Percentiles rank a stretch among this genome's conserved stretches.
phyloP scores from a whole-genome alignment of 2,113 vertebrate genomes.

The Corythornis vintsioides region DNA sequence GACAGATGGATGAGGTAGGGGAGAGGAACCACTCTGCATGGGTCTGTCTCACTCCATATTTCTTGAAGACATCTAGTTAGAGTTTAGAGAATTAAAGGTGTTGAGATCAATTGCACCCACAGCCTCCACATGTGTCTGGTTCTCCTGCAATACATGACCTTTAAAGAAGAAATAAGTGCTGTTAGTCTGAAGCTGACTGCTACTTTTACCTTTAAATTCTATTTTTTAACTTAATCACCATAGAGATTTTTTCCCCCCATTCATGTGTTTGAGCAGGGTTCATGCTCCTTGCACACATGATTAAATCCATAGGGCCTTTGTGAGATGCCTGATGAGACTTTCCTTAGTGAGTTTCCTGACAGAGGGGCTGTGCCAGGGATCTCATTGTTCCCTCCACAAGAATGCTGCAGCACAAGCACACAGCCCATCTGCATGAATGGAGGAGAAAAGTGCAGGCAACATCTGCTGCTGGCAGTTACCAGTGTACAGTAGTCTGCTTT shows the following conservation, averaged over 20 bases:
- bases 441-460: constrained; percentile 2
- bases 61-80: not conserved
- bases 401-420: not conserved
- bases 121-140: not conserved
- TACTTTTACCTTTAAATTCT: not conserved
- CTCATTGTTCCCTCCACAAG: not conserved
- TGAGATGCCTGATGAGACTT: not conserved
- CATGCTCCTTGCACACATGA: not conserved
- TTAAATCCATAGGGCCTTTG: not conserved
- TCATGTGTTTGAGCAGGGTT: not conserved
- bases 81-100: not conserved
- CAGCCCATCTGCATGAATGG: not conserved
- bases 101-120: not conserved
- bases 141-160: not conserved
- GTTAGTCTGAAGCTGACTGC: not conserved
- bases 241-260: not conserved
- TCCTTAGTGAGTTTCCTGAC: not conserved
- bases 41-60: not conserved
- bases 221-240: not conserved
- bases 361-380: not conserved
- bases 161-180: not conserved
- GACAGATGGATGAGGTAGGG: not conserved
- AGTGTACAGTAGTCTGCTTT: constrained; percentile 2
- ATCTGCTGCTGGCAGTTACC: constrained; percentile 14
- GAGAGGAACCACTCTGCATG: not conserved